Evolutionary conservation across 2,797 vertebrate genomes (phyloP), one percentile per base, ranked within the genome.

Genomic region (Gallinago solitaria): DNA sequence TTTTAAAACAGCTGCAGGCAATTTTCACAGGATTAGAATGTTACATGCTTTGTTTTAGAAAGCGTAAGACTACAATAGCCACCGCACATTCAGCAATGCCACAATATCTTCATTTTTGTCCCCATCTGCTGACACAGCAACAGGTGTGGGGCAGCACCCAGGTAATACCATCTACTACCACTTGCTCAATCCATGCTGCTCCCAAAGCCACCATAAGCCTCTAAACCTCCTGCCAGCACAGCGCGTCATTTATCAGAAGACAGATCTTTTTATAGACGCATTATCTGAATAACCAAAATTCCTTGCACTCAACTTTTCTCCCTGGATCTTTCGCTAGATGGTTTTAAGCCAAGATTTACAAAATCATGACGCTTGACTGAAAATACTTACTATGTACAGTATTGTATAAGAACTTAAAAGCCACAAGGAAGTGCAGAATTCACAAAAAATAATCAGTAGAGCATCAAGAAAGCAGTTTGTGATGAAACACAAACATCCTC

Each of bases 371-470:
- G 64, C 39, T 37, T 19, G 43, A 43, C 70, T 87, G 39, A 79
- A 81, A 89, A 76, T 33, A 83, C 6, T 48, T 23, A 1, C 27
- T 33, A 21, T 0, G 4, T 28, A 28, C 47, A 39, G 37, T 4
- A 11, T 17, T 17, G n/a, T 14, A 3, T 9, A n/a, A 57, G 53
- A 68, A 63, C 3, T 12, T 25, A 13, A 79, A 78, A 87, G 28
- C 20, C 64, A 68, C 2, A 6, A 32, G 24, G 30, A 88, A 70
- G 28, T 0, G 0, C 9, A 45, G 65, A 2, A 54, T 23, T 64
- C 41, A 37, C 5, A 73, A 54, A 61, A 16, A 69, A 23, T 64
- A 54, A 61, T 4, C 48, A 74, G 37, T 1, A 21, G 25, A 41
- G 35, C 1, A 1, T 21, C 63, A 35, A 51, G 32, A 47, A 68